Evolutionary conservation across 2,888 invertebrate genomes (phyloP).

Genomic region (Spilarctia lutea): DNA sequence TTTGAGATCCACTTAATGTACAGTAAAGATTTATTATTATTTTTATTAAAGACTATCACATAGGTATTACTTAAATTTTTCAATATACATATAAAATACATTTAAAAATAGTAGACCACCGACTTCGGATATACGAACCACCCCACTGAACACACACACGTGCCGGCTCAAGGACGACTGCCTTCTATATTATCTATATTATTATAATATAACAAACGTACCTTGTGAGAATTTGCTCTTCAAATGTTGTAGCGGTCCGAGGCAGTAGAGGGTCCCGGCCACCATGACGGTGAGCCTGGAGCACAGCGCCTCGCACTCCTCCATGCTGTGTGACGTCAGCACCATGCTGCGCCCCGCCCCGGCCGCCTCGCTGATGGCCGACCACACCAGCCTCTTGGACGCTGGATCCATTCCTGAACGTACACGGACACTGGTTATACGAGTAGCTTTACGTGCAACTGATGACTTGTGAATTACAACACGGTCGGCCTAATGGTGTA

Average conservation of each 20-base stretch:
- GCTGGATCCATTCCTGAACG: constrained; percentile 92
- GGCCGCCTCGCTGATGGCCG: constrained; percentile 87
- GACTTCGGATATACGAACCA: too few relatives aligned
- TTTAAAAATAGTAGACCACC: too few relatives aligned
- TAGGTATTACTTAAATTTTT: too few relatives aligned
- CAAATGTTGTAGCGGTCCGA: constrained; percentile 90
- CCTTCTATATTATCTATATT: too few relatives aligned
- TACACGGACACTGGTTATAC: not conserved
- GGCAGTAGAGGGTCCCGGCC: constrained; percentile 89
- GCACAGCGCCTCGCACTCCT: constrained; percentile 94
- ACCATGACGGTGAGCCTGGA: constrained; percentile 93
- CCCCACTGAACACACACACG: too few relatives aligned
- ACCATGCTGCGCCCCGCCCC: constrained; percentile 90
- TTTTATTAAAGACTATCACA: too few relatives aligned
- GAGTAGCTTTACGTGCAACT: not conserved
- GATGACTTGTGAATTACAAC: not conserved
- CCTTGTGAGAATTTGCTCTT: constrained; percentile 87
- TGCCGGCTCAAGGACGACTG: too few relatives aligned
- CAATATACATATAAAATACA: too few relatives aligned
- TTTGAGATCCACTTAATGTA: too few relatives aligned
- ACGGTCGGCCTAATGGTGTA: too few relatives aligned
- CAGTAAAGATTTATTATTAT: too few relatives aligned
- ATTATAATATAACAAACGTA: not conserved
- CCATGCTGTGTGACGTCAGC: constrained; percentile 89
- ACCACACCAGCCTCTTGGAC: constrained; percentile 93